Conservation (phyloP, 2,113 vertebrate genomes). For the Actenoides hombroni region DNA sequence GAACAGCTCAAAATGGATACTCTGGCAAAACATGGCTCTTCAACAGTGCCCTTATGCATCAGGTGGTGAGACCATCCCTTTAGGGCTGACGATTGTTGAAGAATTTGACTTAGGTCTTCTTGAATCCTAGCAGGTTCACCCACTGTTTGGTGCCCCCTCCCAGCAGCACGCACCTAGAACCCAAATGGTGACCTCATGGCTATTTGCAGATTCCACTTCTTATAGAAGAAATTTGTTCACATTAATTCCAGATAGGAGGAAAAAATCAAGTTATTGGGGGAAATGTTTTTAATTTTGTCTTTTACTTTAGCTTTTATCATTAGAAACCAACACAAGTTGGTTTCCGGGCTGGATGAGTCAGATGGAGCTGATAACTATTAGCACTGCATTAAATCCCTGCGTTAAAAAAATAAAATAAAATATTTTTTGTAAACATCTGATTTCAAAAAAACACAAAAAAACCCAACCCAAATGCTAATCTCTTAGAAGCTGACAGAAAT, state of each 20-base stretch:
- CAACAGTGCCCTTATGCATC: neutral
- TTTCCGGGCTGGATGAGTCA: constrained; percentile 40
- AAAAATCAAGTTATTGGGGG: neutral
- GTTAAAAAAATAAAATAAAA: neutral
- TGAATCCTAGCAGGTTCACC: neutral
- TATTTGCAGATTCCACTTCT: neutral
- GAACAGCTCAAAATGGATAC: neutral
- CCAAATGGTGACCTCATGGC: neutral
- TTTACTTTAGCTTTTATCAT: constrained; percentile 24
- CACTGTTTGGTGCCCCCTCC: neutral
- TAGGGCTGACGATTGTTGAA: neutral
- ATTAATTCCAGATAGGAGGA: neutral
- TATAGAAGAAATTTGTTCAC: constrained; percentile 5
- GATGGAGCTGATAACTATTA: constrained; percentile 37
- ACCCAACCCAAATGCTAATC: neutral
- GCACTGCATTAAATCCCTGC: constrained; percentile 3
- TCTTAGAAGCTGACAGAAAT: constrained; percentile 24
- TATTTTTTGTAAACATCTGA: constrained; percentile 41
- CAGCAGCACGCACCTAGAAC: neutral
- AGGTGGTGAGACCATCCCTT: neutral
- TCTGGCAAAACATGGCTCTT: neutral
- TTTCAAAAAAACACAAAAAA: neutral
- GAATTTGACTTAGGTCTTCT: neutral
- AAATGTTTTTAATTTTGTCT: neutral
- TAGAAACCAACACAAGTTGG: neutral